phyloP scores from a whole-genome alignment of 1,140 invertebrate genomes.

The Megalopta genalis region DNA sequence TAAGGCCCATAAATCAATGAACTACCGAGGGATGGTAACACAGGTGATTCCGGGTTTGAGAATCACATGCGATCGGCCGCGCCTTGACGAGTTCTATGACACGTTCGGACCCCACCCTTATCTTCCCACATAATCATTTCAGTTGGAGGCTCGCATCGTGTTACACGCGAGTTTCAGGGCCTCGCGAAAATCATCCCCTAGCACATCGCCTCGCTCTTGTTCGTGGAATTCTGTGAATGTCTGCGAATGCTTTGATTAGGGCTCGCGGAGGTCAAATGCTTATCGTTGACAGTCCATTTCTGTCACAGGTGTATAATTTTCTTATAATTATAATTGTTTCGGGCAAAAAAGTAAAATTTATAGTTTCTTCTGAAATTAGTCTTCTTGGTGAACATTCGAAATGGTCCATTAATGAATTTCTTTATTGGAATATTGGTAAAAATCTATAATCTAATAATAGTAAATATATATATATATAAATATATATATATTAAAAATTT shows the following conservation, averaged over 20 bases:
- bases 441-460: too few relatives aligned
- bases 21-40: not conserved
- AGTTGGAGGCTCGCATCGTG: slow-evolving; percentile 50
- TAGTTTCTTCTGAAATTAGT: too few relatives aligned
- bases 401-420: too few relatives aligned
- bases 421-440: too few relatives aligned
- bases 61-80: slow-evolving; percentile 48
- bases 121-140: slow-evolving; percentile 68
- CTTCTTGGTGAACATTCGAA: too few relatives aligned
- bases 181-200: slow-evolving; percentile 65
- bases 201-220: not conserved
- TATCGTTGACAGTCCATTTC: not conserved
- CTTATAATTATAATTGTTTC: too few relatives aligned
- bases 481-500: too few relatives aligned
- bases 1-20: not conserved
- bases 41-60: slow-evolving; percentile 14
- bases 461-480: too few relatives aligned
- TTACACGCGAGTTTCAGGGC: slow-evolving; percentile 67
- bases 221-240: not conserved
- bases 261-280: not conserved
- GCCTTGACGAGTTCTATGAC: slow-evolving; percentile 20
- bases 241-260: not conserved
- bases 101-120: slow-evolving; percentile 63
- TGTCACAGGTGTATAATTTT: too few relatives aligned
- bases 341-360: too few relatives aligned